Conservation (phyloP, 1,140 invertebrate species). For the Pantala flavescens region DNA sequence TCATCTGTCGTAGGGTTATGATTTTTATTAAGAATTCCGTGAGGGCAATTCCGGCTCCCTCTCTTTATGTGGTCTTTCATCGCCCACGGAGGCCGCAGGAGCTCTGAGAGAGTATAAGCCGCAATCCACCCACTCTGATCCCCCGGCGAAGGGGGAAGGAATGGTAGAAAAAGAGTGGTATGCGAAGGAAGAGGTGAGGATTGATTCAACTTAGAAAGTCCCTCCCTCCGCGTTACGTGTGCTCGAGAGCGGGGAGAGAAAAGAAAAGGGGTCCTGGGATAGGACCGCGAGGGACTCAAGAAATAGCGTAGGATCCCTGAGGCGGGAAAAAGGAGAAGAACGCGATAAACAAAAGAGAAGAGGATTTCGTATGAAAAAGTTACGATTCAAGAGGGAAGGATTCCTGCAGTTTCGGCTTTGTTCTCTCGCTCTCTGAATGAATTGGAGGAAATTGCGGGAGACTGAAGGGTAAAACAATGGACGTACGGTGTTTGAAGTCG, state of each 20-base stretch:
- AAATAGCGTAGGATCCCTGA: background rate
- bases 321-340: background rate
- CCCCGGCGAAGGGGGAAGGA: background rate
- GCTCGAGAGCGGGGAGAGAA: background rate
- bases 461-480: background rate
- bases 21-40: conserved; percentile 8
- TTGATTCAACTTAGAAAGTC: background rate
- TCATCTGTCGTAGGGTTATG: background rate
- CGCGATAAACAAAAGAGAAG: conserved; percentile 1
- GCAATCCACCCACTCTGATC: background rate
- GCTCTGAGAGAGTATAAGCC: background rate
- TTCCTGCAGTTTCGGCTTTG: background rate
- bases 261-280: background rate
- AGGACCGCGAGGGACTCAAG: background rate
- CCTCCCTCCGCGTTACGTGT: background rate
- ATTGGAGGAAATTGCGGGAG: background rate
- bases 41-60: background rate
- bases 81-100: background rate
- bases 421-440: background rate
- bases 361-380: background rate
- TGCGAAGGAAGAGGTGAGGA: background rate
- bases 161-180: background rate
- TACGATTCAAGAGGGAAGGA: background rate
- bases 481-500: background rate
- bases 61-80: background rate